A percentile compares a stretch with the other conserved stretches of the same genome.
Evolutionary conservation across 2,888 invertebrate species (phyloP).

Genomic region (Ophion costatus): DNA sequence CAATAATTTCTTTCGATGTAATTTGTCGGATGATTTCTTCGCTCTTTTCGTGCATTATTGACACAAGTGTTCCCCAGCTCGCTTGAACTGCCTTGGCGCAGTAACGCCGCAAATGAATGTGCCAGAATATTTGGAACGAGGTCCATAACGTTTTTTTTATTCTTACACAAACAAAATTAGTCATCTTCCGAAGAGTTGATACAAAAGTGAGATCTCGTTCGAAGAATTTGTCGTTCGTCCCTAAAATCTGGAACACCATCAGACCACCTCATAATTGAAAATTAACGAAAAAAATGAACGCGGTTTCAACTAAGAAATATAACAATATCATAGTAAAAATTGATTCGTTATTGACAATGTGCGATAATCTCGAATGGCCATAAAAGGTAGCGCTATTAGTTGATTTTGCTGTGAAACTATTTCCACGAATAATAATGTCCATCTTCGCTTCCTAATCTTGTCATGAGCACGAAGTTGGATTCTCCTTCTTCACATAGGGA

Average conservation of each 20-base stretch:
- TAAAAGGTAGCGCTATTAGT: not conserved
- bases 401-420: not conserved
- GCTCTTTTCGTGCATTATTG: not conserved
- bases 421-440: not conserved
- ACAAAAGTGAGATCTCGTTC: not conserved
- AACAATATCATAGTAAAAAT: not conserved
- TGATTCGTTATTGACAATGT: not conserved
- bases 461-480: not conserved
- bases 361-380: not conserved
- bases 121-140: not conserved
- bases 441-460: not conserved
- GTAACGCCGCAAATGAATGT: not conserved
- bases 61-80: not conserved
- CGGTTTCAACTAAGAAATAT: no score
- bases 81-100: no score
- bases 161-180: conserved; percentile 9
- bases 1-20: no score
- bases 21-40: not conserved
- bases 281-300: no score
- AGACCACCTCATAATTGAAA: no score
- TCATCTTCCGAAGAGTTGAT: not conserved
- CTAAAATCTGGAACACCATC: no score
- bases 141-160: not conserved
- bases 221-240: not conserved
- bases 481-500: not conserved